Evolutionary conservation across 2,113 vertebrate species (phyloP).

Genomic region (Herpetotheres cachinnans): DNA sequence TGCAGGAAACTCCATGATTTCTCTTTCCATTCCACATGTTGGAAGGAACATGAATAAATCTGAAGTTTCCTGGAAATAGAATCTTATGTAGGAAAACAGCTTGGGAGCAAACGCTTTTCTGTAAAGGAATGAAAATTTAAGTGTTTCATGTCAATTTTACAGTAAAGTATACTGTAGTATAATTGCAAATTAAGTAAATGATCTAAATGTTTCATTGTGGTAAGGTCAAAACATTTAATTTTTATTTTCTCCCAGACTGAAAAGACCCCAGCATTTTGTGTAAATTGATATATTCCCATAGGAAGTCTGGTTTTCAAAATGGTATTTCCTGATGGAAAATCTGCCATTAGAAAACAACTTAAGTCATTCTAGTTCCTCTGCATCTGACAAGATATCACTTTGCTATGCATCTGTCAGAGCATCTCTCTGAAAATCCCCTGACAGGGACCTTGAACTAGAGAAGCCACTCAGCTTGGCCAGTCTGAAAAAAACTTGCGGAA

Average conservation of each 20-base stretch:
- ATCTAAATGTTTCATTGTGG: neutral
- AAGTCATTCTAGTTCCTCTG: neutral
- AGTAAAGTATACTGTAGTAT: neutral
- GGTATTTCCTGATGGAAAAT: neutral
- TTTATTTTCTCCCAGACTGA: neutral
- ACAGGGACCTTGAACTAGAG: neutral
- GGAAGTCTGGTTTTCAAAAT: slow-evolving; percentile 8
- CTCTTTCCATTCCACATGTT: neutral
- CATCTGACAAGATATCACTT: neutral
- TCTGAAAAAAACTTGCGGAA: neutral
- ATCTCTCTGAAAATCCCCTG: neutral
- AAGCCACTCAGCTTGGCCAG: neutral
- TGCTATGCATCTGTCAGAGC: neutral
- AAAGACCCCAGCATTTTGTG: neutral
- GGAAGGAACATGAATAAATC: neutral
- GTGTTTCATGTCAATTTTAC: neutral
- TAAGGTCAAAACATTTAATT: slow-evolving; percentile 37
- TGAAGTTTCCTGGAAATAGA: neutral
- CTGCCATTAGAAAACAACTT: neutral
- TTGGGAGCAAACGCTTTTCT: neutral
- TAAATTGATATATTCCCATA: neutral
- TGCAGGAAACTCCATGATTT: neutral
- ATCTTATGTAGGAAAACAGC: neutral
- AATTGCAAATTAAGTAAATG: slow-evolving; percentile 7
- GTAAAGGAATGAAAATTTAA: neutral